Conservation (phyloP, 2,113 vertebrate genomes). For the Triplophysa siluroides region DNA sequence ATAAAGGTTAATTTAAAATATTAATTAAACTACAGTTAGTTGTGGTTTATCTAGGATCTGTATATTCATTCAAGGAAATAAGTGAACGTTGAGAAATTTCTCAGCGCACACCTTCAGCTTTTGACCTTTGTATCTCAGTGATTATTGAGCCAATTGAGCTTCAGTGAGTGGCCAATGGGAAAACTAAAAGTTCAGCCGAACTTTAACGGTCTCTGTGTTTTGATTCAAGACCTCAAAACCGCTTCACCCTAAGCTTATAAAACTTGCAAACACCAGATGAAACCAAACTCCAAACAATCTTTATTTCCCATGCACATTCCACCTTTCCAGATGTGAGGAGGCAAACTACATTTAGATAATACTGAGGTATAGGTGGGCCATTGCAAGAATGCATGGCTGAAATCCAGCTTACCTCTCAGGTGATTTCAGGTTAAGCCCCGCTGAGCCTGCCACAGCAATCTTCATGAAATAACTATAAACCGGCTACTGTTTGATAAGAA, state of each 20-base stretch:
- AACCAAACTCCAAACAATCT: constrained; percentile 11
- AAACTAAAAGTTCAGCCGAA: not conserved
- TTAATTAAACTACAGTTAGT: too few relatives aligned
- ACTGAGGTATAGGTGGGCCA: constrained; percentile 28
- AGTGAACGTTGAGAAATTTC: not conserved
- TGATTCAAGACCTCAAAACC: constrained; percentile 8
- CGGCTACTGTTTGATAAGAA: constrained; percentile 50
- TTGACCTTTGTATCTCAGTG: constrained; percentile 19
- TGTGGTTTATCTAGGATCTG: not conserved
- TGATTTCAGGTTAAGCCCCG: constrained; percentile 51
- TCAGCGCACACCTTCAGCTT: constrained; percentile 4
- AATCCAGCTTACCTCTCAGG: constrained; percentile 47
- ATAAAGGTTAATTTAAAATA: too few relatives aligned
- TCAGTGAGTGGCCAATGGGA: not conserved
- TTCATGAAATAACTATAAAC: constrained; percentile 52
- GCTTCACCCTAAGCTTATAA: not conserved
- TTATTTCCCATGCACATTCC: not conserved
- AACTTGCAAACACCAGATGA: not conserved
- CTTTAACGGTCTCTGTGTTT: not conserved
- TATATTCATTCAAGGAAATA: not conserved
- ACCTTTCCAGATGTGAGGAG: constrained; percentile 1
- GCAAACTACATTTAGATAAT: constrained; percentile 3
- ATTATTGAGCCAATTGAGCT: constrained; percentile 5
- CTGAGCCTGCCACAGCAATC: constrained; percentile 48
- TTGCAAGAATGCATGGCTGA: constrained; percentile 44